Evolutionary conservation across 2,113 vertebrate species (phyloP), one percentile per base, ranked within the genome.

Genomic region (Cyprinodon tularosa): DNA sequence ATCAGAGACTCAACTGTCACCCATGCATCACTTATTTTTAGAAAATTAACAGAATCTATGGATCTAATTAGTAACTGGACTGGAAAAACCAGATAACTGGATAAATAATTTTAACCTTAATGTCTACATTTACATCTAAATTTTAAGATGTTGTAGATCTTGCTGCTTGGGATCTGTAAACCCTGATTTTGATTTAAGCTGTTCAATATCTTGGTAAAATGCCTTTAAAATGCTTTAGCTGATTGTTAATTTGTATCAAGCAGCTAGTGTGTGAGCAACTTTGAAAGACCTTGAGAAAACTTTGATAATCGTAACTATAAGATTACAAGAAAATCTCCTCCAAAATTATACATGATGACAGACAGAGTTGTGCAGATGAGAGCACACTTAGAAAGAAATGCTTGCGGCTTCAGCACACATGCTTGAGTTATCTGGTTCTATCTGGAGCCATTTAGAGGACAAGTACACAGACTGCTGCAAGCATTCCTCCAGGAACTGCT

Each of bases 371-470:
- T 81, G 84, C 47, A 75, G 74, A 67, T 45, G 60, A 66, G 63
- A 71, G 67, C 76, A 76, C 62, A 78, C 64, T 15, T 44, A 17
- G 66, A 79, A 84, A 83, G 77, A 88, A 90, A 68, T 39, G 86
- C 90, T 84, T 44, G 66, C 1, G 70, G 85, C 78, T 80, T 68
- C 57, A 78, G 76, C 62, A 80, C 79, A 81, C 83, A 90, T 29
- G 65, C 76, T 81, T 59, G 68, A 87, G 84, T 72, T 77, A 78
- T 84, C 60, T 63, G 71, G 50, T 60, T 86, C 66, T 80, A 66
- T 74, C 71, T 74, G 81, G 82, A 68, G 80, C 88, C 83, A 83
- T 71, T 10, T 68, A 85, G 83, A 90, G 85, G 85, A 82, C 74
- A 20, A 75, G 69, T 1, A 37, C 64, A 14, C 65, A 13, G 37